Evolutionary conservation across 2,113 vertebrate species (phyloP).

Genomic region (Penelope pileata): DNA sequence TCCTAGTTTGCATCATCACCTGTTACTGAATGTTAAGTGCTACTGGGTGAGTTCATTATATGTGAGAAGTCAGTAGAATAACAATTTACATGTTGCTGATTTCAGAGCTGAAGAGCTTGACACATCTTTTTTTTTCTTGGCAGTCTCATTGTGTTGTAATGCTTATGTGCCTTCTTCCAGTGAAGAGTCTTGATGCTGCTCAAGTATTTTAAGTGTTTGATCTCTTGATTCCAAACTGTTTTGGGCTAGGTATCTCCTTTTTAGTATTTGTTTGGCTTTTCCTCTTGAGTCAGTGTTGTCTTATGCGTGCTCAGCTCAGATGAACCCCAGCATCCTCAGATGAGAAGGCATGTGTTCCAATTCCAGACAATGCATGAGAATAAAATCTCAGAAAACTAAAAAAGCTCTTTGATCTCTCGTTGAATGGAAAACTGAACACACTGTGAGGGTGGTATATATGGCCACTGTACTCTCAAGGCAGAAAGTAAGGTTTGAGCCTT

Average conservation of each 20-base stretch:
- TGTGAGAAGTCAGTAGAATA: background rate
- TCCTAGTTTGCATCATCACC: background rate
- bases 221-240: background rate
- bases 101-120: background rate
- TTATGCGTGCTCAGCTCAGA: background rate
- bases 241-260: background rate
- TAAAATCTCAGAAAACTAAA: background rate
- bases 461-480: background rate
- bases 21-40: background rate
- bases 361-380: background rate
- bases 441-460: background rate
- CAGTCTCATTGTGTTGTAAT: background rate
- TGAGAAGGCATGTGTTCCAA: background rate
- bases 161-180: background rate
- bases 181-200: background rate
- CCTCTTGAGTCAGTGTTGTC: background rate
- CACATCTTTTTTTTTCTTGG: background rate
- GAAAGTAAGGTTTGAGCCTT: background rate
- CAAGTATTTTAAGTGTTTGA: background rate
- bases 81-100: background rate
- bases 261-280: background rate
- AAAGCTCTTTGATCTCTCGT: background rate
- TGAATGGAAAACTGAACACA: background rate
- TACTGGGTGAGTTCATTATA: background rate
- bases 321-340: background rate